phyloP scores from a whole-genome alignment of 1,140 invertebrate species.

The Leptoteleia sp. region DNA sequence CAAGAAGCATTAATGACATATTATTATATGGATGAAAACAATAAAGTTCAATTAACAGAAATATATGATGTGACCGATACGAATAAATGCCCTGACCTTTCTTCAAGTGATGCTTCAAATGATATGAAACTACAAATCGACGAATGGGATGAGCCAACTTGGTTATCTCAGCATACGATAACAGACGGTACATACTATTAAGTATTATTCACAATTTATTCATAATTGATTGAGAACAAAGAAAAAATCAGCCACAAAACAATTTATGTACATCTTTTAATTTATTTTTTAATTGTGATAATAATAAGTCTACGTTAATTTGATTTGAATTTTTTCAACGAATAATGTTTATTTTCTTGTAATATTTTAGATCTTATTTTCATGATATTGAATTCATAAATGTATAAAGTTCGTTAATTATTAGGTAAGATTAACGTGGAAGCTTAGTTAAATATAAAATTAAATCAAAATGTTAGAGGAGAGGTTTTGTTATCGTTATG shows the following conservation, averaged over 20 bases:
- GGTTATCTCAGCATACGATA: slow-evolving; percentile 74
- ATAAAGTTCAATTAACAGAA: slow-evolving; percentile 92
- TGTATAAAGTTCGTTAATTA: too few species aligned
- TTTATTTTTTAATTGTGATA: not conserved
- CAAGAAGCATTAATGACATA: slow-evolving; percentile 94
- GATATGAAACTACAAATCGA: slow-evolving; percentile 81
- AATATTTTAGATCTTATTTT: slow-evolving; percentile 14
- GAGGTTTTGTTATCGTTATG: too few species aligned
- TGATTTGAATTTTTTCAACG: not conserved
- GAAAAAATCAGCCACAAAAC: not conserved
- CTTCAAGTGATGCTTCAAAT: slow-evolving; percentile 76
- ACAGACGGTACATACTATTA: slow-evolving; percentile 68
- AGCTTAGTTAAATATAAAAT: too few species aligned
- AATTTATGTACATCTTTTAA: not conserved
- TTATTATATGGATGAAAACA: slow-evolving; percentile 93
- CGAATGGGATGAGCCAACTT: slow-evolving; percentile 80
- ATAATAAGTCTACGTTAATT: slow-evolving; percentile 6
- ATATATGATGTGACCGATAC: slow-evolving; percentile 91
- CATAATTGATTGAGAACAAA: not conserved
- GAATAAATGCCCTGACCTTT: slow-evolving; percentile 80
- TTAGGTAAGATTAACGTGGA: too few species aligned
- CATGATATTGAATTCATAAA: slow-evolving; percentile 1
- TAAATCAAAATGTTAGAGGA: too few species aligned
- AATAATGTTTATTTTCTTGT: not conserved
- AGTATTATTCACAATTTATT: slow-evolving; percentile 13